Evolutionary conservation across 2,888 invertebrate genomes (phyloP).

Genomic region (Acanthosepion pharaonis): DNA sequence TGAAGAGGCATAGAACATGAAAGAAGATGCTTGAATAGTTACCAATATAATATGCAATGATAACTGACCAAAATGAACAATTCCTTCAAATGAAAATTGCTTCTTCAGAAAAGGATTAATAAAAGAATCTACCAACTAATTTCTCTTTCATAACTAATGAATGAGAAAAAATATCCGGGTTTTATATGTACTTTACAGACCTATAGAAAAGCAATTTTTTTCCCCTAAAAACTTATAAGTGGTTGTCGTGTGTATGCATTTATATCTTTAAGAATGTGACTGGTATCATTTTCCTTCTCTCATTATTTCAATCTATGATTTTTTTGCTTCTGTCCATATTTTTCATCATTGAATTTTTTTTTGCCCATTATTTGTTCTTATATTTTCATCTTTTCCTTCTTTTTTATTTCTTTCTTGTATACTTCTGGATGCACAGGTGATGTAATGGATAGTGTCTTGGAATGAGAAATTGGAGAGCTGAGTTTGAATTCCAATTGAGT

Average conservation of each 20-base stretch:
- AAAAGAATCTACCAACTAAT: background rate
- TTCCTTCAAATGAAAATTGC: background rate
- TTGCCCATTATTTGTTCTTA: background rate
- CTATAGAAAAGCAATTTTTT: background rate
- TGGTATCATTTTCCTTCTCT: background rate
- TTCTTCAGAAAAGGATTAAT: background rate
- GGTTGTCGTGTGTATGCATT: background rate
- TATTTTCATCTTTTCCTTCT: too few relatives aligned
- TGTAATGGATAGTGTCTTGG: too few relatives aligned
- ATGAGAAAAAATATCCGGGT: background rate
- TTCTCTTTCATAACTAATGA: background rate
- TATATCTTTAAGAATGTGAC: background rate
- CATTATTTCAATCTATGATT: background rate
- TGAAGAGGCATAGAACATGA: too few relatives aligned
- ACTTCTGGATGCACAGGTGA: too few relatives aligned
- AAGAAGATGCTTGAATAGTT: background rate
- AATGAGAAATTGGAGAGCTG: too few relatives aligned
- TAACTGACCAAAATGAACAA: background rate
- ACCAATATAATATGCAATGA: background rate
- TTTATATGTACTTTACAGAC: background rate
- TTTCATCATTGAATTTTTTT: background rate
- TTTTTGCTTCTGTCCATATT: background rate
- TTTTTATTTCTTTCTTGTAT: too few relatives aligned
- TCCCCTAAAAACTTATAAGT: background rate
- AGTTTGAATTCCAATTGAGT: too few relatives aligned